phyloP scores from a whole-genome alignment of 2,888 invertebrate genomes.

The Formica aserva region DNA sequence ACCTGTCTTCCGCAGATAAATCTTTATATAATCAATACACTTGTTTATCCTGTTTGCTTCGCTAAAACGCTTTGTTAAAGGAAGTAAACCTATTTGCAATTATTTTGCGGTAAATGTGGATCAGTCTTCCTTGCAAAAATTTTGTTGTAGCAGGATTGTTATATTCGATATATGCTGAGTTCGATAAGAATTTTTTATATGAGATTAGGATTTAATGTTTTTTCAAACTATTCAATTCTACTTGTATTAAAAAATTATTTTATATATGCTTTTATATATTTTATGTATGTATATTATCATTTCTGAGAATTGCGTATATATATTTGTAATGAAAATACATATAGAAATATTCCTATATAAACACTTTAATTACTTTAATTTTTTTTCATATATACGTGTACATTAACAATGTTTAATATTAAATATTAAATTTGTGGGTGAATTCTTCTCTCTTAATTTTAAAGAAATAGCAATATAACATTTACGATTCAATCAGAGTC shows the following conservation, averaged over 20 bases:
- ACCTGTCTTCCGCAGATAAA: slow-evolving; percentile 11
- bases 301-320: too few species aligned
- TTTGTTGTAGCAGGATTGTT: neutral
- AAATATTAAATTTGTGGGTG: neutral
- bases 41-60: slow-evolving; percentile 8
- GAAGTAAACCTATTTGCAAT: slow-evolving; percentile 10
- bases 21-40: slow-evolving; percentile 16
- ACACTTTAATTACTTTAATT: too few species aligned
- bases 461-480: neutral
- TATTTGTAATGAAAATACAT: too few species aligned
- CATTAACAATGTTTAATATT: neutral
- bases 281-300: neutral
- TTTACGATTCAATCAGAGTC: neutral
- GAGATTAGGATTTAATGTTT: neutral
- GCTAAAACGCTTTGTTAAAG: neutral
- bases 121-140: neutral
- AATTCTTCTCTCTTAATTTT: neutral
- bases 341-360: too few species aligned
- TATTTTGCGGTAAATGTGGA: neutral
- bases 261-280: neutral
- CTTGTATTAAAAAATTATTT: neutral
- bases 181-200: neutral
- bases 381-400: neutral
- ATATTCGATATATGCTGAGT: neutral
- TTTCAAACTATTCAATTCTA: neutral